Percentiles rank a stretch among this genome's conserved stretches.
phyloP scores from a whole-genome alignment of 2,113 vertebrate genomes.

The Lepisosteus osseus region DNA sequence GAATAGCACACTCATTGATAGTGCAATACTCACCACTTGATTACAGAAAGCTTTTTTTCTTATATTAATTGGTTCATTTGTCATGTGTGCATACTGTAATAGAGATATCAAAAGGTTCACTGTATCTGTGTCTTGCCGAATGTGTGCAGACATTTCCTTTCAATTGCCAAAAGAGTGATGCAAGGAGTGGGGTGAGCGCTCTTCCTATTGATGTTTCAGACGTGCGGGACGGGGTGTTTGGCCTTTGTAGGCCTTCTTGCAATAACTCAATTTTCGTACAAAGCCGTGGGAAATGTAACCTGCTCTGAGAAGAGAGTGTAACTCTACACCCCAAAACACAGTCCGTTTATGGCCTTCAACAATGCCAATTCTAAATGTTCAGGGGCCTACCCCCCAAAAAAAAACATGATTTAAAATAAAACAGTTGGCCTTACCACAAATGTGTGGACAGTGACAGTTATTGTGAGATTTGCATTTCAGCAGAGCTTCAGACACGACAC shows the following conservation, averaged over 20 bases:
- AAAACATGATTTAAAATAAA: neutral
- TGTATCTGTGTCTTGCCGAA: neutral
- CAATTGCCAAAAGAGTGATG: conserved; percentile 7
- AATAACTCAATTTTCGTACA: conserved; percentile 45
- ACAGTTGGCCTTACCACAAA: neutral
- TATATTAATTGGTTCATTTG: too few relatives aligned
- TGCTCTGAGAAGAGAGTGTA: neutral
- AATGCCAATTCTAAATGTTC: neutral
- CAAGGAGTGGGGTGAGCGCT: conserved; percentile 2
- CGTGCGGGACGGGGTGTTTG: neutral
- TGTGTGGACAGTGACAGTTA: neutral
- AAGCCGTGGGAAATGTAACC: conserved; percentile 12
- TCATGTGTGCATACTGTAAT: conserved; percentile 48
- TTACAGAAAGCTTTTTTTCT: too few relatives aligned
- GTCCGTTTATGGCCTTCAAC: neutral
- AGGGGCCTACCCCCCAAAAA: neutral
- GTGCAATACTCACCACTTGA: too few relatives aligned
- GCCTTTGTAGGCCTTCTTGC: conserved; percentile 33
- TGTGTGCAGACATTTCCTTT: neutral
- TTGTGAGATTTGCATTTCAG: conserved; percentile 31
- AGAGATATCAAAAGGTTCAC: conserved; percentile 9
- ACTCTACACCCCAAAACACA: neutral
- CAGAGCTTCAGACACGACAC: conserved; percentile 31
- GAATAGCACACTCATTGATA: too few relatives aligned
- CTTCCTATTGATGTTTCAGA: conserved; percentile 8